phyloP scores from a whole-genome alignment of 1,140 invertebrate species.

The Paracyclopina nana region DNA sequence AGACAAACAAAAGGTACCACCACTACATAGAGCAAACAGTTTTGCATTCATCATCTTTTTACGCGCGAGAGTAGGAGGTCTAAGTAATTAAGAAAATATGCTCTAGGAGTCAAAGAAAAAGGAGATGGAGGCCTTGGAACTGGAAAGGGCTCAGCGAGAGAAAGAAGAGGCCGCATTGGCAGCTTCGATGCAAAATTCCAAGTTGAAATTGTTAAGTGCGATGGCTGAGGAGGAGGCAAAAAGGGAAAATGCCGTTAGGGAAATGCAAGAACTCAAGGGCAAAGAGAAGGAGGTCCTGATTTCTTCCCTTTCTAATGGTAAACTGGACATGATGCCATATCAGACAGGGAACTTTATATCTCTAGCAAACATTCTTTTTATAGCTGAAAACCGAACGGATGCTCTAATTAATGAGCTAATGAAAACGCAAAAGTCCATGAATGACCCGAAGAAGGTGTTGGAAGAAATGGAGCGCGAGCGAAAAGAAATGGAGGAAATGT shows the following conservation, averaged over 20 bases:
- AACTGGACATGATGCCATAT: too few relatives aligned
- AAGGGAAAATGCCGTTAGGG: neutral
- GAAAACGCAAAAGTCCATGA: neutral
- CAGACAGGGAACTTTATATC: too few relatives aligned
- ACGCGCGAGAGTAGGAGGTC: too few relatives aligned
- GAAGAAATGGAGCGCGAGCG: constrained; percentile 13
- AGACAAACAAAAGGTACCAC: constrained; percentile 13
- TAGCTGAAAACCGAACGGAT: constrained; percentile 11
- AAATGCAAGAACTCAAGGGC: neutral
- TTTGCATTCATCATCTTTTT: too few relatives aligned
- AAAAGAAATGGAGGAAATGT: constrained; percentile 11
- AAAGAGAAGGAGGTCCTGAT: constrained; percentile 1
- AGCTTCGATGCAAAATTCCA: neutral
- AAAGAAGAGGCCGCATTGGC: neutral
- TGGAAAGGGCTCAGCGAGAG: neutral
- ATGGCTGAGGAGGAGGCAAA: constrained; percentile 9
- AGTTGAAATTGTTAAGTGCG: neutral
- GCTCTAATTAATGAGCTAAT: constrained; percentile 4
- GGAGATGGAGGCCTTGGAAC: constrained; percentile 8
- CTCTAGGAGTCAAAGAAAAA: constrained; percentile 8
- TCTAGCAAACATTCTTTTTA: too few relatives aligned
- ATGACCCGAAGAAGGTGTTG: neutral
- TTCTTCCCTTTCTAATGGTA: neutral
- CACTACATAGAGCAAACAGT: neutral
- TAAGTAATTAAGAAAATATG: too few relatives aligned